These are phyloP conservation scores for Illadopsis cleaveri DNA, from an alignment of 2,113 vertebrate species.

Conservation along the genomic window DNA sequence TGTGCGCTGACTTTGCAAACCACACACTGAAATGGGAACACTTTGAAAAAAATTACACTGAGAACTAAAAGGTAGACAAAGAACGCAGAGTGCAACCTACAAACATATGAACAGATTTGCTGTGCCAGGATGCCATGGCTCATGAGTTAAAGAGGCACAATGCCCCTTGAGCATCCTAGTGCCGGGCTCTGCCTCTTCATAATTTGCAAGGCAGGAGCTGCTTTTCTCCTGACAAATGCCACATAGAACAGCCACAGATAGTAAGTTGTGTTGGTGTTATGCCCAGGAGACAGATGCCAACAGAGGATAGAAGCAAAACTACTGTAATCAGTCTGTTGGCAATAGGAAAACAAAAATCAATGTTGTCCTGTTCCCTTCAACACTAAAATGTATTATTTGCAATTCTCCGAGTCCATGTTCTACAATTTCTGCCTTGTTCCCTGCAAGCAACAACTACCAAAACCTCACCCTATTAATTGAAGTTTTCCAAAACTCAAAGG, in stretches of 20 bases:
- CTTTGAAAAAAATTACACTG: constrained; percentile 10
- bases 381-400: background rate
- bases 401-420: background rate
- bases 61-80: constrained; percentile 12
- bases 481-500: background rate
- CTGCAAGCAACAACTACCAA: background rate
- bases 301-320: background rate
- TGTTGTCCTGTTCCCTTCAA: background rate
- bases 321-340: background rate
- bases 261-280: background rate
- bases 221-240: background rate
- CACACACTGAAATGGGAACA: background rate
- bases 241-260: background rate
- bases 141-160: background rate
- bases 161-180: background rate
- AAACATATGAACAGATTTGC: background rate
- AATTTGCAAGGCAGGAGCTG: background rate
- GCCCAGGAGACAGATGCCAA: background rate
- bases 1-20: constrained; percentile 34
- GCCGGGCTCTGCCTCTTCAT: background rate
- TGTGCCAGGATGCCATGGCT: background rate
- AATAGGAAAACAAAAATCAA: background rate
- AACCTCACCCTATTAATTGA: background rate
- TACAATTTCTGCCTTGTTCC: background rate
- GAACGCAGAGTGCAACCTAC: background rate